Evolutionary conservation across 2,888 invertebrate genomes (phyloP), one percentile per base, ranked within the genome.

Genomic region (Ochropleura leucogaster): DNA sequence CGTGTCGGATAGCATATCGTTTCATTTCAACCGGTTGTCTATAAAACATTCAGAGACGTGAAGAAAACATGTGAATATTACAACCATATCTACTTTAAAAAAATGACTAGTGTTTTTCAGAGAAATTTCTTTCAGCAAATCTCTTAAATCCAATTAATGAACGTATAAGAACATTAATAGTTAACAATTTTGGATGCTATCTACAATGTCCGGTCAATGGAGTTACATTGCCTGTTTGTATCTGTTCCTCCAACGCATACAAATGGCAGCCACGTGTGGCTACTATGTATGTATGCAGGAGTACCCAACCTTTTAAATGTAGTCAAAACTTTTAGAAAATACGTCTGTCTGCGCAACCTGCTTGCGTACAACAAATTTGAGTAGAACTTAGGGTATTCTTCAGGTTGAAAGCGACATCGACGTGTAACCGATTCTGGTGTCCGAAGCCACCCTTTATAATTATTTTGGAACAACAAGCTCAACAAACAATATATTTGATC

Each of bases 221-320:
- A 68, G 64, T 70, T 53, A 65, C 84, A 69, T 72, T 69, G 57
- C 68, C 0, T 55, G 64, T 72, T 59, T 65, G 68, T 76, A 62
- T 84, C 57, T 67, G 30, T 80, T 80, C 57, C 68, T 20, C 60
- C 67, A 76, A 62, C 76, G 69, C 46, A 65, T 70, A 59, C 57
- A 68, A 84, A 84, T 72, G 76, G 57, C 68, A 44, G 42, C 81
- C 82, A 84, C 81, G 76, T 82, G 84, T 75, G 65, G 10, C 72
- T 18, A 67, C 66, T 82, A 57, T 80, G 67, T 72, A 60, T 44
- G 18, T 4, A 20, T 10, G 57, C 60, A 70, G 84, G 44, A 47
- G 59, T 63, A 0, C 0, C 3, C 55, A 68, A 84, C 67, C 30
- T 68, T 68, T 10, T 12, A 4, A 8, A 7, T n/a, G 46, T 6